Evolutionary conservation across 1,140 invertebrate species (phyloP), one percentile per base, ranked within the genome.

Genomic region (Drosophila equinoxialis): DNA sequence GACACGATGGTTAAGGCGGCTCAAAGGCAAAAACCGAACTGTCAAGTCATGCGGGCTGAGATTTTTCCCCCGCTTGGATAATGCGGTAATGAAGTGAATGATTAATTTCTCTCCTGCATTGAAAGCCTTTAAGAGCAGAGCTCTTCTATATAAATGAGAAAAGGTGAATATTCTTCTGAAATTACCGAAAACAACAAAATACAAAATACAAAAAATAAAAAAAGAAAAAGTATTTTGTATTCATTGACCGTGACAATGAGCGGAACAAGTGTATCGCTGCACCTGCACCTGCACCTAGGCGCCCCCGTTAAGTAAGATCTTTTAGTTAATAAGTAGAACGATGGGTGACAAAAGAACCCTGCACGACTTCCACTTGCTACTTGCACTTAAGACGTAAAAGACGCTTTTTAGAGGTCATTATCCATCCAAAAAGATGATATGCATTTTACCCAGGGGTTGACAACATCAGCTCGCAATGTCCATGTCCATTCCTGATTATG

Each of bases 61-160:
- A 67, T 39, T 70, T 26, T 11, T 48, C 14, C 6, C 14, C 11
- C 33, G 54, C 14, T 20, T 73, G 13, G 8, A 77, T 81, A 81
- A 81, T 77, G 79, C 70, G 74, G 63, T 79, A 84, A 83, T 74
- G 81, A 83, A 84, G 54, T 58, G 51, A 83, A 81, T 84, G 81
- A 83, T 85, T 83, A 85, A 83, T 83, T 83, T 85, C 77, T 68
- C 57, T 30, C 7, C 57, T 41, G 66, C 66, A 77, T 81, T 81
- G 74, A 66, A 63, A 0, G 30, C 30, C 30, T 30, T 30, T 30
- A 6, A 3, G 23, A 26, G 23, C 3, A 26, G 23, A 26, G 3
- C 0, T 26, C 23, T 26, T 26, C 23, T 26, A 26, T 26, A 26
- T 26, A 4, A 26, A 3, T 26, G 23, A 26, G 23, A 26, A 26